Percentiles rank a stretch among this genome's conserved stretches.
These are phyloP conservation scores for Leptinotarsa defecta DNA, from an alignment of 1,140 invertebrate genomes.

Conservation along the genomic window DNA sequence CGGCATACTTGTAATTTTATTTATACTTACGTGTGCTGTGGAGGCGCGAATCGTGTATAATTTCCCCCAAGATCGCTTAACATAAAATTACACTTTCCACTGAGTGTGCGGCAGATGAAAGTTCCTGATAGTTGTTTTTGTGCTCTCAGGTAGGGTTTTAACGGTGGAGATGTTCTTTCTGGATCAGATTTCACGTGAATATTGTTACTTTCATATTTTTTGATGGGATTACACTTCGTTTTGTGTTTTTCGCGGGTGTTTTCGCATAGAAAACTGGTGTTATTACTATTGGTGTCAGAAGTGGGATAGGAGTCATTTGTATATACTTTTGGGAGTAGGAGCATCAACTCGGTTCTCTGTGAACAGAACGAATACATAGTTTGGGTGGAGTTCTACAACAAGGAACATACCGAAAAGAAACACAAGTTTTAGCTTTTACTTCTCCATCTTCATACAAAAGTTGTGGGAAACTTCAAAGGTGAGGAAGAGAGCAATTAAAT, in stretches of 20 bases:
- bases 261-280: too few species aligned
- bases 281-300: too few species aligned
- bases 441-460: too few species aligned
- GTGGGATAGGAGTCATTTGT: too few species aligned
- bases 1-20: constrained; percentile 39
- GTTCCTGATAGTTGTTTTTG: constrained; percentile 27
- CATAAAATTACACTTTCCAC: constrained; percentile 42
- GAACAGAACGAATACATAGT: too few species aligned
- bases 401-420: too few species aligned
- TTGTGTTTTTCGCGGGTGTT: neutral
- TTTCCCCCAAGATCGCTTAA: constrained; percentile 46
- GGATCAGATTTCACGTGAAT: constrained; percentile 9
- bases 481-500: too few species aligned
- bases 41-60: constrained; percentile 38
- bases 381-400: too few species aligned
- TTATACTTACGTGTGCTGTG: constrained; percentile 39
- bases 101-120: constrained; percentile 20
- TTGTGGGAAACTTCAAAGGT: too few species aligned
- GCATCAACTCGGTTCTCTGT: too few species aligned
- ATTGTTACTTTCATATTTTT: constrained; percentile 5
- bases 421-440: too few species aligned
- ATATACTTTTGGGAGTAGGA: too few species aligned
- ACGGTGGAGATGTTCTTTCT: neutral
- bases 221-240: neutral
- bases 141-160: constrained; percentile 10